Base-by-base conservation (phyloP, 2,888 invertebrate species). In the Heliconius ismenius region DNA sequence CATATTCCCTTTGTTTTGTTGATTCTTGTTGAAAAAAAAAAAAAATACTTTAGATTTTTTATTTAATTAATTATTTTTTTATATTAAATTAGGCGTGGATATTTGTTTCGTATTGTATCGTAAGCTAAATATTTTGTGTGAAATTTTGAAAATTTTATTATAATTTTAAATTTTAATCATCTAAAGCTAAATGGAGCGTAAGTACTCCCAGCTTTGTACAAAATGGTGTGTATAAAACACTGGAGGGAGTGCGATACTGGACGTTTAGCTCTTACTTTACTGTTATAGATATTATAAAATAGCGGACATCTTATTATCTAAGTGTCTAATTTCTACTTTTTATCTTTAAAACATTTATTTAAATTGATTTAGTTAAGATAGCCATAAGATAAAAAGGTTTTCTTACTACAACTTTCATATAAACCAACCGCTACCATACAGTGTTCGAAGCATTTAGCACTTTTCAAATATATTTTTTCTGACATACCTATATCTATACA, bases 161-260 rank as follows among this genome's bases (percentile, higher is more conserved):
- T 65, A 72, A 65, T 62, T 68, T 79, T 75, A 70, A 72, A 65
- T 62, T 68, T 79, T 75, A 78, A 54, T 64, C 74, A 78, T 62
- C 80, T 88, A 86, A 83, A 88, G 88, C 85, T 86, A 85, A 89
- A 86, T 87, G 85, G 86, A 90, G 89, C 86, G 88, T 85, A 86
- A 89, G 87, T 86, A 89, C 87, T 84, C 86, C 85, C 87, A 88
- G 88, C 86, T 92, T 91, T 92, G 89, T 93, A 93, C 92, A 93
- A 92, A 92, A 89, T 88, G 83, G 87, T 88, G 91, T 92, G 90
- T 93, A 87, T 90, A 92, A 91, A 75, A 91, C 90, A 93, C 89
- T 94, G 94, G 94, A 93, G 93, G 94, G 94, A 94, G 93, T 92
- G 92, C 92, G 93, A 93, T 92, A 92, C 91, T 93, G 94, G 94